Percentiles rank a stretch among this genome's conserved stretches.
These are phyloP conservation scores for Cyclophora albipunctata DNA, from an alignment of 2,888 invertebrate species.

Conservation along the genomic window DNA sequence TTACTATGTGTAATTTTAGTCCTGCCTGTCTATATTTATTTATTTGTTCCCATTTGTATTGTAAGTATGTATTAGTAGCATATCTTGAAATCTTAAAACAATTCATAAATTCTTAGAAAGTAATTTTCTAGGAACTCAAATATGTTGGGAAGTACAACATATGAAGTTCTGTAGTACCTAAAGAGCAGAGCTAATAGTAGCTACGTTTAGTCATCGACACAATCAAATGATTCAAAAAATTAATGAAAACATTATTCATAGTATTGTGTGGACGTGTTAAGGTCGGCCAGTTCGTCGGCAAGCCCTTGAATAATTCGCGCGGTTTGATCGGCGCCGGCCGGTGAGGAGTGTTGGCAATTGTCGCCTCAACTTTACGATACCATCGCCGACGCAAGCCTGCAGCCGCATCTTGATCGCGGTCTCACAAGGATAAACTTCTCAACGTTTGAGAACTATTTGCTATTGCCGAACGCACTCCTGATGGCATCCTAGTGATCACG, in stretches of 20 bases:
- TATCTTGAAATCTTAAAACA: too few species aligned
- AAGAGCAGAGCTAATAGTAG: too few species aligned
- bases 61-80: too few species aligned
- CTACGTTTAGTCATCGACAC: too few species aligned
- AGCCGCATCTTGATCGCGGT: conserved; percentile 69
- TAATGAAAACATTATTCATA: conserved; percentile 1
- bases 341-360: conserved; percentile 61
- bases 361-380: conserved; percentile 64
- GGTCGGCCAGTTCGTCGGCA: conserved; percentile 33
- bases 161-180: too few species aligned
- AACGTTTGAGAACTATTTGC: conserved; percentile 45
- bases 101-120: too few species aligned
- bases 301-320: conserved; percentile 56
- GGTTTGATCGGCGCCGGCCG: conserved; percentile 48
- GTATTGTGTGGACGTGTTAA: conserved; percentile 14
- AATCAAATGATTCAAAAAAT: too few species aligned
- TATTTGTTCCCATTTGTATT: too few species aligned
- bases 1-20: too few species aligned
- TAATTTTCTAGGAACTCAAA: too few species aligned
- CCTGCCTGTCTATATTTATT: too few species aligned
- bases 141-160: too few species aligned
- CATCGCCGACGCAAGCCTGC: conserved; percentile 51
- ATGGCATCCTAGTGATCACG: conserved; percentile 58
- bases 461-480: conserved; percentile 38
- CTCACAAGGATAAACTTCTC: conserved; percentile 67